Evolutionary conservation across 1,140 invertebrate species (phyloP).

Genomic region (Drosophila willistoni): DNA sequence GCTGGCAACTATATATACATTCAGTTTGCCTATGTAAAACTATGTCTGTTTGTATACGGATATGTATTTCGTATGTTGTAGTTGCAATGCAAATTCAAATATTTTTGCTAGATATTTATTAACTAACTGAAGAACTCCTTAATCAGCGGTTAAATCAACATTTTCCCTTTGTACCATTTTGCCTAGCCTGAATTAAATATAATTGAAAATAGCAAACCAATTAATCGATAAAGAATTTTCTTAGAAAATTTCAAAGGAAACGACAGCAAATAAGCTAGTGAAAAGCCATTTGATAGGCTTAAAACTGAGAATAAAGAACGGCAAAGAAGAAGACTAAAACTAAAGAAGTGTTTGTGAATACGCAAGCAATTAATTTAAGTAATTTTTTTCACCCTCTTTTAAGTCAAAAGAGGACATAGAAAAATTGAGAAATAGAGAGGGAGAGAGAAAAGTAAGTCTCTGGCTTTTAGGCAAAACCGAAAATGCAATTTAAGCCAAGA

Average conservation of each 20-base stretch:
- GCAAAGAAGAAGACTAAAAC: neutral
- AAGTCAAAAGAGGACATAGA: neutral
- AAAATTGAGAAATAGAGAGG: neutral
- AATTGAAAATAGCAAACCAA: neutral
- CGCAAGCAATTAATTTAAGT: conserved; percentile 18
- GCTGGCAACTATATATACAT: conserved; percentile 12
- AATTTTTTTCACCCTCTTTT: neutral
- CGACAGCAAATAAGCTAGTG: neutral
- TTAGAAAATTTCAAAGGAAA: neutral
- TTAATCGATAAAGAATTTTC: conserved; percentile 4
- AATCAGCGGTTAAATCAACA: conserved; percentile 1
- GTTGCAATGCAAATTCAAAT: conserved; percentile 8
- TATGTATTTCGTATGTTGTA: neutral
- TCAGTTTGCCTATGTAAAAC: neutral
- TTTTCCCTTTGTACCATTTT: neutral
- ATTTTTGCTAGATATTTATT: conserved; percentile 5
- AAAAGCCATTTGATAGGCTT: conserved; percentile 8
- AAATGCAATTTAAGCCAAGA: conserved; percentile 14
- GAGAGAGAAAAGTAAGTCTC: neutral
- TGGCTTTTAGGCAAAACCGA: conserved; percentile 18
- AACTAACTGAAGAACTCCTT: conserved; percentile 1
- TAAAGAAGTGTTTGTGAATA: neutral
- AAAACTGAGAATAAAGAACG: neutral
- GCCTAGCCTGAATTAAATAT: too few species aligned
- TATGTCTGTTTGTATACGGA: neutral